Evolutionary conservation across 2,797 vertebrate species (phyloP).

Genomic region (Catostomus latipinnis): DNA sequence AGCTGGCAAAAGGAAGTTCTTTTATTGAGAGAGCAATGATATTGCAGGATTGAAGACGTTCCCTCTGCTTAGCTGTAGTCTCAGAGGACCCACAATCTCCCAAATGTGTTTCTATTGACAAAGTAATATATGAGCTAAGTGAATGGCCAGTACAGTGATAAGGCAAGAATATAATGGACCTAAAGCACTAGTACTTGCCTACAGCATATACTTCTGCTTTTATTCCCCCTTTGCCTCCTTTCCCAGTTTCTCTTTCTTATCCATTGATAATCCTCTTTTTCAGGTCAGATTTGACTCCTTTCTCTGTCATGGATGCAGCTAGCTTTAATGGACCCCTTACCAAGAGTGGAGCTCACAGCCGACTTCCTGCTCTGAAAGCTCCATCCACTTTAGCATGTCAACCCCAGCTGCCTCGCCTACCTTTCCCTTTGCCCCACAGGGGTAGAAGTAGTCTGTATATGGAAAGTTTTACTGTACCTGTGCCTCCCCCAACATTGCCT

Average conservation of each 20-base stretch:
- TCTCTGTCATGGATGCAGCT: constrained; percentile 14
- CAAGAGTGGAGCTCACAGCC: constrained; percentile 42
- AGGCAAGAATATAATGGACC: constrained; percentile 42
- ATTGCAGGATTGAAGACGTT: constrained; percentile 14
- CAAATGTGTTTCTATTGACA: constrained; percentile 46
- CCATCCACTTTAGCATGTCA: constrained; percentile 33
- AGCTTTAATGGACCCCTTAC: constrained; percentile 22
- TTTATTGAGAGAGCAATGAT: constrained; percentile 15
- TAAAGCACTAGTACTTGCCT: constrained; percentile 22
- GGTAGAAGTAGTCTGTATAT: constrained; percentile 54
- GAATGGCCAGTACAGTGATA: constrained; percentile 34
- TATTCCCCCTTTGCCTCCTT: background rate
- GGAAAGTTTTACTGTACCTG: constrained; percentile 47
- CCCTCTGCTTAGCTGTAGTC: constrained; percentile 11
- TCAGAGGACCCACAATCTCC: constrained; percentile 40
- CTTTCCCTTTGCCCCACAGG: constrained; percentile 41
- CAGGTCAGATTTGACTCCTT: constrained; percentile 53
- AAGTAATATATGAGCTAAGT: constrained; percentile 42
- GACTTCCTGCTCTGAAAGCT: constrained; percentile 44
- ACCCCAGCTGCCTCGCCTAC: constrained; percentile 39
- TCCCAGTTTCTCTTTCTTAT: background rate
- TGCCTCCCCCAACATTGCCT: background rate
- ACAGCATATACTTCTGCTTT: background rate
- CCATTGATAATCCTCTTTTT: constrained; percentile 16
- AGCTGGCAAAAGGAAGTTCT: constrained; percentile 32